Base-by-base conservation (phyloP, 2,888 invertebrate species). In the Plebejus argus region DNA sequence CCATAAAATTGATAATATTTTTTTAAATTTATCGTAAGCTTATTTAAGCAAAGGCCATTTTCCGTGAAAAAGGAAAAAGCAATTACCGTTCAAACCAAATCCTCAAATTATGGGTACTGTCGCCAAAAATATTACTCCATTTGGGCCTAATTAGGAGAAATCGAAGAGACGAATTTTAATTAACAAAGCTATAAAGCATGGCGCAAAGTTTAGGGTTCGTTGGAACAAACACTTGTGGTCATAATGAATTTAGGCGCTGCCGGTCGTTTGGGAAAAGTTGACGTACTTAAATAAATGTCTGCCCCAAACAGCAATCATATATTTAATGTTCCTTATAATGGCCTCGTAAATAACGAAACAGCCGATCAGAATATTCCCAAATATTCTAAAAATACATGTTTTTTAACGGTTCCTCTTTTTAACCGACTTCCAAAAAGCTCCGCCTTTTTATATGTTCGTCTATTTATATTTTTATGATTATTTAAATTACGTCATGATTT, bases 251-350 rank as follows among this genome's bases (percentile, higher is more conserved):
- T 87, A 89, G 89, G 88, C 87, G 88, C 86, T 90, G 84, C 84
- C 85, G 89, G 88, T 90, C 90, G 89, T 92, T 92, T 89, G 85
- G 85, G 81, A 86, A 91, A 92, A 91, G 90, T 91, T 92, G 90
- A 90, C 89, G 91, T 90, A 87, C 90, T 91, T 91, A 89, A 89
- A 89, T 89, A 91, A 91, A 91, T 89, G 87, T 87, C 86, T 87
- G 88, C 85, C 89, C 90, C 84, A 90, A 91, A 90, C 89, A 89
- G 88, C 79, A 79, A 79, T 81, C 91, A 91, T 91, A 91, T 86
- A 87, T 91, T 93, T 92, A 92, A 92, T 93, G 91, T 91, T 86
- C 85, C 82, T 87, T 89, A 89, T 93, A 92, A 92, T 90, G 91
- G 90, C 90, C 89, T 91, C 90, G 89, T 92, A 91, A 91, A 91